Evolutionary conservation across 35 echinoderm and acorn worm genomes (phyloP).

Genomic region (Heliocidaris erythrogramma): DNA sequence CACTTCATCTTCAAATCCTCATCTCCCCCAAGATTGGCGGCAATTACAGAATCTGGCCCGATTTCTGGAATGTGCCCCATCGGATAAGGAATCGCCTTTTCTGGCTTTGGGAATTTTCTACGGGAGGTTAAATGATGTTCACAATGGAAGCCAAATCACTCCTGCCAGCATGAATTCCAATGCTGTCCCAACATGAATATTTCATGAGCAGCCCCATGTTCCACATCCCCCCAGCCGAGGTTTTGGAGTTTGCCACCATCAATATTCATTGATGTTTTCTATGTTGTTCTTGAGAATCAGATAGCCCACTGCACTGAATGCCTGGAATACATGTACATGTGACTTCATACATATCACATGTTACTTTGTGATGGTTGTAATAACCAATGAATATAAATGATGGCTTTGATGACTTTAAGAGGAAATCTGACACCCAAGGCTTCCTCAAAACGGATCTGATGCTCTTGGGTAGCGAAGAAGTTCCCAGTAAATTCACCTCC

Average conservation of each 20-base stretch:
- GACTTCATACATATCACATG: not conserved
- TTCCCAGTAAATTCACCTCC: not conserved
- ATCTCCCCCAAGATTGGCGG: not conserved
- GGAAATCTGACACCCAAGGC: not conserved
- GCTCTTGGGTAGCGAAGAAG: not conserved
- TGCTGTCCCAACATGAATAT: not conserved
- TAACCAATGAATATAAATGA: slow-evolving; percentile 26
- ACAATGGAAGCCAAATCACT: not conserved
- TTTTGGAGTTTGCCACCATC: not conserved
- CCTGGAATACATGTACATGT: not conserved
- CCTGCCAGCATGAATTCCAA: slow-evolving; percentile 2
- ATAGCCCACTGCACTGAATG: not conserved
- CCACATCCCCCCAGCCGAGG: not conserved
- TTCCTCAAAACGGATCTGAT: not conserved
- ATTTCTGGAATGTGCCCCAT: not conserved
- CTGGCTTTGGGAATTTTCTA: not conserved
- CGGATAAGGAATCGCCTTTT: not conserved
- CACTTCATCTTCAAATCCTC: not conserved
- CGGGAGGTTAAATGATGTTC: not conserved
- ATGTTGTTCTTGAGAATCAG: not conserved
- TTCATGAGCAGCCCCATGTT: not conserved
- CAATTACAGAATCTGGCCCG: slow-evolving; percentile 1
- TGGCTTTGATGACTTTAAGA: not conserved
- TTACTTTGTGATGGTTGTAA: not conserved
- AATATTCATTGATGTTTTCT: not conserved